A percentile compares a stretch with the other conserved stretches of the same genome.
These are phyloP conservation scores for Amphibalanus amphitrite DNA, from an alignment of 1,140 invertebrate genomes.

Conservation along the genomic window DNA sequence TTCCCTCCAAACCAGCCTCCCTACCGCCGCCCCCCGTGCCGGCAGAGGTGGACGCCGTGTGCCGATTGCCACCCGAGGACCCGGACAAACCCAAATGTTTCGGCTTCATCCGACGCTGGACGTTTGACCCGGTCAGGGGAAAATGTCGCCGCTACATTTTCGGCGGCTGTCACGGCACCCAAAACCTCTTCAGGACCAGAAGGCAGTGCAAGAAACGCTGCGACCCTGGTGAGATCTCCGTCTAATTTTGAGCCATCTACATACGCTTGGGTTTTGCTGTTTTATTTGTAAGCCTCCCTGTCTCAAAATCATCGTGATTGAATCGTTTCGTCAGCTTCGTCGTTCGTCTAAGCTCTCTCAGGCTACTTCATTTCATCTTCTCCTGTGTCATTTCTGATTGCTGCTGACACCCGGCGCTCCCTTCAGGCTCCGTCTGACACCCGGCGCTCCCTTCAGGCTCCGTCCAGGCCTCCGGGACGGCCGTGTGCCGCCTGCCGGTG, in stretches of 20 bases:
- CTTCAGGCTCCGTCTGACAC: no score
- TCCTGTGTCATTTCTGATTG: no score
- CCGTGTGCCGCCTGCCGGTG: constrained; percentile 56
- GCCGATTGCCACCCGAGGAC: constrained; percentile 9
- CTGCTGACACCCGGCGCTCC: no score
- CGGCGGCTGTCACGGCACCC: constrained; percentile 35
- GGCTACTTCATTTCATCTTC: no score
- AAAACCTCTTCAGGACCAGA: constrained; percentile 31
- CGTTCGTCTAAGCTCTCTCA: no score
- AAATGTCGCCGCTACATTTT: constrained; percentile 34
- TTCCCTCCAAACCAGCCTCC: no score
- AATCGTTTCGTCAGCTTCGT: no score
- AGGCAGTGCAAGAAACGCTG: constrained; percentile 25
- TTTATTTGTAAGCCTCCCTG: no score
- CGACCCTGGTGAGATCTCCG: background rate
- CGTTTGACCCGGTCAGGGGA: constrained; percentile 25
- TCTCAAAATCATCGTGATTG: no score
- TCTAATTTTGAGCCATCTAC: no score
- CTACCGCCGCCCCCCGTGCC: no score
- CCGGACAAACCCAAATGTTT: background rate
- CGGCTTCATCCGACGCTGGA: constrained; percentile 26
- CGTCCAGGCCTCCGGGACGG: constrained; percentile 29
- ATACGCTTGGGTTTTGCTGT: no score
- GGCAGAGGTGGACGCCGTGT: background rate
- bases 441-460: background rate